Conservation (phyloP, 1,140 invertebrate genomes). For the Atta colombica region DNA sequence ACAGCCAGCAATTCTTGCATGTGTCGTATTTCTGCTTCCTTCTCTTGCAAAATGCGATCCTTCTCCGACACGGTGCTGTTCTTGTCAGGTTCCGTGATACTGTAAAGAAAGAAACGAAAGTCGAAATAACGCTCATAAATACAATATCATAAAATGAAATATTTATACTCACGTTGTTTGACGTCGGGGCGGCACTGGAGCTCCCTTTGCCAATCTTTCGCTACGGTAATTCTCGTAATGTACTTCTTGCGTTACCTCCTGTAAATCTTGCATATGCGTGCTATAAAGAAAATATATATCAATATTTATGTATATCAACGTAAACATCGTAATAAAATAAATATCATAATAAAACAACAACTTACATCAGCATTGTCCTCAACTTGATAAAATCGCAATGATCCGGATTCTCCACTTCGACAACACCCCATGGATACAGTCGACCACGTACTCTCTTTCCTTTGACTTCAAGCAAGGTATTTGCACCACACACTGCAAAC, state of each 20-base stretch:
- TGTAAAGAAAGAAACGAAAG: conserved; percentile 38
- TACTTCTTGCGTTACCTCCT: conserved; percentile 98
- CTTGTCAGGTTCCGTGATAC: conserved; percentile 83
- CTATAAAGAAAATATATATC: conserved; percentile 84
- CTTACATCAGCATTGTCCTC: conserved; percentile 97
- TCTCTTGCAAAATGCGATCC: conserved; percentile 94
- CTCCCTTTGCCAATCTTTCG: conserved; percentile 93
- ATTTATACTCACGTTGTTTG: conserved; percentile 89
- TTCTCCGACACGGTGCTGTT: conserved; percentile 89
- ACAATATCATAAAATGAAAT: not conserved
- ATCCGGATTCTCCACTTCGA: conserved; percentile 99
- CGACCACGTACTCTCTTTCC: conserved; percentile 96
- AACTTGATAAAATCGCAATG: conserved; percentile 99
- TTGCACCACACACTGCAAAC: conserved; percentile 99
- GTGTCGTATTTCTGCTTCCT: conserved; percentile 95
- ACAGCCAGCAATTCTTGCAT: conserved; percentile 98
- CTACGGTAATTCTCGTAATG: conserved; percentile 99
- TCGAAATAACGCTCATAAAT: not conserved
- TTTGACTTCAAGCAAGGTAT: conserved; percentile 95
- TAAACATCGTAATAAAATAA: too few relatives aligned
- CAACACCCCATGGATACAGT: conserved; percentile 99
- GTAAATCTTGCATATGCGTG: conserved; percentile 98
- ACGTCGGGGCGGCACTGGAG: conserved; percentile 90
- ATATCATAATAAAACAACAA: conserved; percentile 46
- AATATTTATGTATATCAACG: not conserved